These are phyloP conservation scores for Acutogordius australiensis DNA, from an alignment of 2,888 invertebrate species.

Conservation along the genomic window DNA sequence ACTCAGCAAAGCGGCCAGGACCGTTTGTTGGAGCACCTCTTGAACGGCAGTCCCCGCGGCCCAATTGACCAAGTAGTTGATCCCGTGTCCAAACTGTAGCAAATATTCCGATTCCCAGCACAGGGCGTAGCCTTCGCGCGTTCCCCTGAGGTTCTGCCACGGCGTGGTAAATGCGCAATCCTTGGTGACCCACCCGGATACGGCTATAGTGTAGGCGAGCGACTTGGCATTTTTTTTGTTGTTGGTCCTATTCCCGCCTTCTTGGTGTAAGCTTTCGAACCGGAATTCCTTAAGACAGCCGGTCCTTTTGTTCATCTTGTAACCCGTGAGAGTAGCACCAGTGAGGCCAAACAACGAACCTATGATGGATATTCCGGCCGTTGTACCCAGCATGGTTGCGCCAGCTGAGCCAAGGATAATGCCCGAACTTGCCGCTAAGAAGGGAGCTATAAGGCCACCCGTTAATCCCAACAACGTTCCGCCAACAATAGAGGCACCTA, in stretches of 20 bases:
- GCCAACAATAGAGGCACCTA: not conserved
- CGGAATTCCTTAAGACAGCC: slow-evolving; percentile 38
- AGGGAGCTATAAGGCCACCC: slow-evolving; percentile 37
- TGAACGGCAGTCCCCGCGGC: slow-evolving; percentile 33
- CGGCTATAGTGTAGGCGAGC: slow-evolving; percentile 33
- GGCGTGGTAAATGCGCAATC: slow-evolving; percentile 25
- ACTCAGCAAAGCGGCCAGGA: slow-evolving; percentile 28
- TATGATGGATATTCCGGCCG: slow-evolving; percentile 30
- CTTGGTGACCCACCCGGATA: slow-evolving; percentile 35
- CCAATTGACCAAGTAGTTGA: slow-evolving; percentile 33
- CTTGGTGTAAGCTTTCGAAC: slow-evolving; percentile 29
- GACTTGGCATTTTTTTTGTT: not conserved
- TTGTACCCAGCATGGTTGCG: slow-evolving; percentile 27
- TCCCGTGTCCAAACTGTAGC: slow-evolving; percentile 31
- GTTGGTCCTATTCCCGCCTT: not conserved
- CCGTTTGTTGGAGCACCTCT: slow-evolving; percentile 21
- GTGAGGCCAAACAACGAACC: slow-evolving; percentile 37
- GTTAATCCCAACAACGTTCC: slow-evolving; percentile 29
- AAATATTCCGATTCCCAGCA: slow-evolving; percentile 35
- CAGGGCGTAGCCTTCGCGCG: slow-evolving; percentile 35
- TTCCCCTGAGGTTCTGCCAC: slow-evolving; percentile 31
- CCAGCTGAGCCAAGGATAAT: slow-evolving; percentile 21
- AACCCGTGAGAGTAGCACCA: slow-evolving; percentile 36
- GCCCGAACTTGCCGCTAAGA: slow-evolving; percentile 28
- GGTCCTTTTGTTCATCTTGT: slow-evolving; percentile 38